These are phyloP conservation scores for Aulostomus chinensis DNA, from an alignment of 2,797 vertebrate species.

Conservation along the genomic window DNA sequence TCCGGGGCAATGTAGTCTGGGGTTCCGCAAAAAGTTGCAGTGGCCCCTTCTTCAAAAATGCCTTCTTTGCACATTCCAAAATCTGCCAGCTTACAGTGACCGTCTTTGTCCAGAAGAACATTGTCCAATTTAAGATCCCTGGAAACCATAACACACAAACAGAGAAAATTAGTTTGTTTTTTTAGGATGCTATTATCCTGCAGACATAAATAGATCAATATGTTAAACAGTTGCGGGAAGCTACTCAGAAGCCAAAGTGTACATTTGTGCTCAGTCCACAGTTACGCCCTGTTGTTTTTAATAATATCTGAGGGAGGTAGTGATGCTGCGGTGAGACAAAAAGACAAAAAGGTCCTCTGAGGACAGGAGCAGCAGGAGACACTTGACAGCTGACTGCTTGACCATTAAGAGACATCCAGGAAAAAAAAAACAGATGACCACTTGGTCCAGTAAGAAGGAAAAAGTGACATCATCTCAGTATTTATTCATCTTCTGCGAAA, in stretches of 20 bases:
- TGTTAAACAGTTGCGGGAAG: background rate
- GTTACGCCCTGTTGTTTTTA: no score
- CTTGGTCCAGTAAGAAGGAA: background rate
- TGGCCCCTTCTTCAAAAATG: constrained; percentile 87
- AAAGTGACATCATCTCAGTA: no score
- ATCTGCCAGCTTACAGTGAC: constrained; percentile 98
- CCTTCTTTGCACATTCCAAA: constrained; percentile 99
- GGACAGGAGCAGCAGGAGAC: constrained; percentile 23
- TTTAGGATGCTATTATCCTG: background rate
- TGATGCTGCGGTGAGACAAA: no score
- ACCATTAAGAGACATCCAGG: constrained; percentile 25
- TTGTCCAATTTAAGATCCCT: constrained; percentile 98
- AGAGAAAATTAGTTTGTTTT: background rate
- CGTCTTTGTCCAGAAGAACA: constrained; percentile 92
- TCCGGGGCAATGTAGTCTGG: constrained; percentile 98
- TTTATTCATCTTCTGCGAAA: no score
- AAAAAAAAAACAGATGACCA: constrained; percentile 26
- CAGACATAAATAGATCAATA: constrained; percentile 1
- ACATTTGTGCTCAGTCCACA: no score
- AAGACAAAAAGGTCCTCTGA: constrained; percentile 15
- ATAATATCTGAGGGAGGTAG: no score
- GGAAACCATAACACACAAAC: constrained; percentile 36
- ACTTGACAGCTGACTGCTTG: constrained; percentile 4
- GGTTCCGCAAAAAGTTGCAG: constrained; percentile 96
- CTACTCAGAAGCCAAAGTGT: background rate